Conservation (phyloP, 2,797 vertebrate species). For the Dryobates pubescens region DNA sequence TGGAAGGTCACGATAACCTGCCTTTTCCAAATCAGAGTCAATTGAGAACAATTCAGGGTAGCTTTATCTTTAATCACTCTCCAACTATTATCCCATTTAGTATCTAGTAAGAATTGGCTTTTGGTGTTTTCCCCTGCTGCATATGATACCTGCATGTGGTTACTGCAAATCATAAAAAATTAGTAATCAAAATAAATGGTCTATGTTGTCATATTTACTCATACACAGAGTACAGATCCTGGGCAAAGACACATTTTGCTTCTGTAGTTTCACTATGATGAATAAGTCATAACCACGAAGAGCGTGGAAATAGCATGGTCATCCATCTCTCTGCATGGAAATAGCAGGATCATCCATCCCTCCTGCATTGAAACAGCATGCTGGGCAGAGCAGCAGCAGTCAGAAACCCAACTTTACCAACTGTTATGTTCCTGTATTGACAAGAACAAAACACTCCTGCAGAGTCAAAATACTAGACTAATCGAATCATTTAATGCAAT, state of each 20-base stretch:
- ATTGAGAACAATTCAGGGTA: neutral
- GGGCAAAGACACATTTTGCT: neutral
- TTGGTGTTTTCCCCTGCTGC: neutral
- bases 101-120: neutral
- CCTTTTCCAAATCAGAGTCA: neutral
- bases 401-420: neutral
- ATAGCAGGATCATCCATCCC: neutral
- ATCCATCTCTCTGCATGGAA: neutral
- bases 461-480: conserved; percentile 18
- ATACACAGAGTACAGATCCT: neutral
- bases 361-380: neutral
- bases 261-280: conserved; percentile 32
- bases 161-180: neutral
- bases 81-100: neutral
- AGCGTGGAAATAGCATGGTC: neutral
- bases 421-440: neutral
- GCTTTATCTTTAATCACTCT: conserved; percentile 1
- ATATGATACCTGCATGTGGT: neutral
- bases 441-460: conserved; percentile 2
- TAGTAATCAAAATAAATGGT: neutral
- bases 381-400: neutral
- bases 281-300: neutral
- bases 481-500: neutral
- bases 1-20: neutral
- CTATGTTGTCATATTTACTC: neutral